Evolutionary conservation across 2,888 invertebrate genomes (phyloP).

Genomic region (Cryptus armator): DNA sequence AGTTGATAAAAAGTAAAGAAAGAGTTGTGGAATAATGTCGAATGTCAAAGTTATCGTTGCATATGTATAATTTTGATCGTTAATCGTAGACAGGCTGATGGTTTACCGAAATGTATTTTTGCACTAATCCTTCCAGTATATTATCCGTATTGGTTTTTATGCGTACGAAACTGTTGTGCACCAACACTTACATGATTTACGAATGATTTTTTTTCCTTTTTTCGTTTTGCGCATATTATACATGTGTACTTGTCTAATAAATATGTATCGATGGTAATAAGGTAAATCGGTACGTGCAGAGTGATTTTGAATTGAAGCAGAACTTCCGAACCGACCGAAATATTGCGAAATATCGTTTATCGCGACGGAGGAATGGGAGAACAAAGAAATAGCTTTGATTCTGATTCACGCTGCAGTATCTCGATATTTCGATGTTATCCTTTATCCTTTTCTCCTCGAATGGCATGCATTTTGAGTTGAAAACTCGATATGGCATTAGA

Average conservation of each 20-base stretch:
- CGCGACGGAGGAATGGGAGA: neutral
- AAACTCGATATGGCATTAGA: neutral
- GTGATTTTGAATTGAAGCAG: slow-evolving; percentile 2
- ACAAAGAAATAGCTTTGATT: slow-evolving; percentile 5
- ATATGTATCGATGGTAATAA: slow-evolving; percentile 71
- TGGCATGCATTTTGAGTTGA: neutral
- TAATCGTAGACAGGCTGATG: slow-evolving; percentile 49
- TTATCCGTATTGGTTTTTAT: slow-evolving; percentile 17
- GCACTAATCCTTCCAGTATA: slow-evolving; percentile 34
- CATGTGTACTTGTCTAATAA: slow-evolving; percentile 69
- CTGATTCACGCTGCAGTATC: slow-evolving; percentile 25
- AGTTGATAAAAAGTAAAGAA: slow-evolving; percentile 16
- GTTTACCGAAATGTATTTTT: slow-evolving; percentile 64
- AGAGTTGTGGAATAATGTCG: slow-evolving; percentile 29
- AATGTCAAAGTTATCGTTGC: slow-evolving; percentile 27
- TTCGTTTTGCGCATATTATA: slow-evolving; percentile 64
- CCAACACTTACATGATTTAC: slow-evolving; percentile 37
- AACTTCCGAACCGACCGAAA: neutral
- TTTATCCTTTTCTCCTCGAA: slow-evolving; percentile 3
- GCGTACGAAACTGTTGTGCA: slow-evolving; percentile 48
- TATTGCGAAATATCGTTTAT: neutral
- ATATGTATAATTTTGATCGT: slow-evolving; percentile 52
- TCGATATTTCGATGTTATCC: slow-evolving; percentile 17
- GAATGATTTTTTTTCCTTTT: slow-evolving; percentile 49
- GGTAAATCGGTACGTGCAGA: slow-evolving; percentile 58